phyloP scores from a whole-genome alignment of 2,113 vertebrate species.

The human (Homo sapiens) region DNA sequence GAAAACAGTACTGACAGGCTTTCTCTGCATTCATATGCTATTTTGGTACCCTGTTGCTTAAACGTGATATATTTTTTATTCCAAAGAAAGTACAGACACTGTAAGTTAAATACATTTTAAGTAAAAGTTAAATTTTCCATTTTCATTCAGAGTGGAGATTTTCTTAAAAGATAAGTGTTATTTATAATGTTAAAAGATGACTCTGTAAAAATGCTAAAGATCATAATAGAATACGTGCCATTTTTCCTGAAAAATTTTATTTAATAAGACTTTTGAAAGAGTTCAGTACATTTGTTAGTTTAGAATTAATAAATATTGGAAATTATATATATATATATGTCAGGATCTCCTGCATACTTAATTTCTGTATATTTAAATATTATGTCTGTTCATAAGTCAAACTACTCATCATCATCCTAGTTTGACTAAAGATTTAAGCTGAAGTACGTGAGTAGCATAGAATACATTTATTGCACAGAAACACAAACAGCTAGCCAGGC shows the following conservation, averaged over 20 bases:
- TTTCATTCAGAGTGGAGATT: slow-evolving; percentile 9
- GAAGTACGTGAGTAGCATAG: slow-evolving; percentile 92
- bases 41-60: slow-evolving; percentile 5
- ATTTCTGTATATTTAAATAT: slow-evolving; percentile 82
- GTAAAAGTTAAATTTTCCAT: slow-evolving; percentile 50
- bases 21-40: slow-evolving; percentile 4
- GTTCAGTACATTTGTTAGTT: neutral
- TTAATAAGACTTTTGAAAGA: neutral
- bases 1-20: neutral
- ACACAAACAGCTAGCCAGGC: slow-evolving; percentile 96
- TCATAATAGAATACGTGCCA: slow-evolving; percentile 43
- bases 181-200: neutral
- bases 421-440: slow-evolving; percentile 97
- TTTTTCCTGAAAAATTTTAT: slow-evolving; percentile 46
- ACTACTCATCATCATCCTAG: slow-evolving; percentile 91
- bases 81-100: neutral
- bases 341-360: slow-evolving; percentile 68
- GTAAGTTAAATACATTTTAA: neutral
- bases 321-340: slow-evolving; percentile 47
- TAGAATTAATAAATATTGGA: slow-evolving; percentile 56
- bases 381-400: slow-evolving; percentile 86
- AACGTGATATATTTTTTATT: slow-evolving; percentile 28
- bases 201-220: slow-evolving; percentile 8
- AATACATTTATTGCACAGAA: slow-evolving; percentile 89
- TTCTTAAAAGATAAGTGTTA: slow-evolving; percentile 9